Percentiles rank a stretch among this genome's conserved stretches.
Evolutionary conservation across 1,140 invertebrate genomes (phyloP).

Genomic region (Drosophila obscura): DNA sequence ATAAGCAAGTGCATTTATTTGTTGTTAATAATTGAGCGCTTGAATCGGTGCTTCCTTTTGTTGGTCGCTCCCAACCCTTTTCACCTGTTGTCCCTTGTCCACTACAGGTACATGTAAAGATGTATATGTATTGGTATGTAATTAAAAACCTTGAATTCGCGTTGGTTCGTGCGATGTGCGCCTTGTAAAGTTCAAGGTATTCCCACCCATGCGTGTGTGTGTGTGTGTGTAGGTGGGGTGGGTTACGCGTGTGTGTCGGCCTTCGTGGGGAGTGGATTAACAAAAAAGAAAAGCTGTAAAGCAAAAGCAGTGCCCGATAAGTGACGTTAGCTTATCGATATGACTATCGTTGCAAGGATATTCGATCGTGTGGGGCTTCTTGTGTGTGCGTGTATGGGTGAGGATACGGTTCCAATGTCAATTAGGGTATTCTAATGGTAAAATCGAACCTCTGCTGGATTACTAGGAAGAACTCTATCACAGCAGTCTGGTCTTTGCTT

Average conservation of each 20-base stretch:
- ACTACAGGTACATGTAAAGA: not conserved
- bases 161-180: slow-evolving; percentile 2
- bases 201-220: slow-evolving; percentile 9
- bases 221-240: slow-evolving; percentile 24
- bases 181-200: slow-evolving; percentile 73
- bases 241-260: slow-evolving; percentile 12
- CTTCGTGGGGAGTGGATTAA: not conserved
- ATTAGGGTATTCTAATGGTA: too few relatives aligned
- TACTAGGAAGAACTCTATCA: too few relatives aligned
- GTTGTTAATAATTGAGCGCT: slow-evolving; percentile 16
- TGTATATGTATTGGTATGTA: not conserved
- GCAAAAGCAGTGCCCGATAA: not conserved
- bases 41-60: slow-evolving; percentile 15
- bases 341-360: too few relatives aligned
- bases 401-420: not conserved
- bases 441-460: too few relatives aligned
- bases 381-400: slow-evolving; percentile 7
- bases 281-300: too few relatives aligned
- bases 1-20: slow-evolving; percentile 55
- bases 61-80: slow-evolving; percentile 3
- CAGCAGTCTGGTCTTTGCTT: too few relatives aligned
- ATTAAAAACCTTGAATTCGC: slow-evolving; percentile 57
- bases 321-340: slow-evolving; percentile 12
- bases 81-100: slow-evolving; percentile 52
- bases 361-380: too few relatives aligned